Conservation (phyloP, 2,888 invertebrate genomes). For the Oeneis ivallda region DNA sequence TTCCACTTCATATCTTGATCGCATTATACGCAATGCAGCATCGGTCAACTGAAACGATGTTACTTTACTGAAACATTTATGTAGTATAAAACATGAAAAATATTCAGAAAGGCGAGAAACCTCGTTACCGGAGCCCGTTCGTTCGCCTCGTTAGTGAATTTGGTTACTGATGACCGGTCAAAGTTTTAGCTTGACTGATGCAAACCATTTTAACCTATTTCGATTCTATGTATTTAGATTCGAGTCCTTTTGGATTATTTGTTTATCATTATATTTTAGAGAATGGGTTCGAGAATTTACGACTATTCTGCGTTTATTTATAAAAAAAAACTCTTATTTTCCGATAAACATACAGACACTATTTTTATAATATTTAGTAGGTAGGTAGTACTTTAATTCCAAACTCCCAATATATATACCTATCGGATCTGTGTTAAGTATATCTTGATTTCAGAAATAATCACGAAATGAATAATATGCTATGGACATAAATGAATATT, state of each 20-base stretch:
- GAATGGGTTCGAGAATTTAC: too few relatives aligned
- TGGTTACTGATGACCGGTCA: conserved; percentile 30
- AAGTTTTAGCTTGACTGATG: conserved; percentile 28
- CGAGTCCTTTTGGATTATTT: background rate
- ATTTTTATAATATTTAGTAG: too few relatives aligned
- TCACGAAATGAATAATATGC: background rate
- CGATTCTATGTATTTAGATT: conserved; percentile 1
- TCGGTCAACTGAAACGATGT: conserved; percentile 17
- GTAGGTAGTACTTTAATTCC: too few relatives aligned
- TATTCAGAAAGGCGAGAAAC: conserved; percentile 29
- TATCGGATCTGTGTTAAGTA: background rate
- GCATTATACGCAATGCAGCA: conserved; percentile 22
- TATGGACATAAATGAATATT: background rate
- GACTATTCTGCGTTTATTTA: too few relatives aligned
- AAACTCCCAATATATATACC: too few relatives aligned
- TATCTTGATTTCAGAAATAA: background rate
- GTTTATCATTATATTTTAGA: too few relatives aligned
- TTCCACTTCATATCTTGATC: background rate
- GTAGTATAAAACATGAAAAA: conserved; percentile 22
- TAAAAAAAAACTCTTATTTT: too few relatives aligned
- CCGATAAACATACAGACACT: too few relatives aligned
- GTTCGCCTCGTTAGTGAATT: conserved; percentile 31
- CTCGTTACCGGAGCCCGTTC: conserved; percentile 11
- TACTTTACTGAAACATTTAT: conserved; percentile 16
- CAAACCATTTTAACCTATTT: conserved; percentile 23